These are phyloP conservation scores for Sula dactylatra DNA, from an alignment of 2,113 vertebrate species.

Conservation along the genomic window DNA sequence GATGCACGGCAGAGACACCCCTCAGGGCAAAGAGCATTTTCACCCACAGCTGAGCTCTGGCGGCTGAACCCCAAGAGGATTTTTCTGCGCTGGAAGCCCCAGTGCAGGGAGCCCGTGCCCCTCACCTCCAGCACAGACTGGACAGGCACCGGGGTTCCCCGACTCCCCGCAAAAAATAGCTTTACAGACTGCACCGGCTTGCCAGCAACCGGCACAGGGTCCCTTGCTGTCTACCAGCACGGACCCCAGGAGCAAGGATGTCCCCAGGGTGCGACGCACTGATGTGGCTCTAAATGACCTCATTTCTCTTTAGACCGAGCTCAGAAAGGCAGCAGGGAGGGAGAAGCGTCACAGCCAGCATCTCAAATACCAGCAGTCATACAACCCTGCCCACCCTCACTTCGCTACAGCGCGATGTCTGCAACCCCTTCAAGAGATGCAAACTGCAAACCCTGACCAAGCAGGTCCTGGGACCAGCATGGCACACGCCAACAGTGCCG, in stretches of 20 bases:
- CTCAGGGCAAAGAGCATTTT: background rate
- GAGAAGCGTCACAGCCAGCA: accelerated
- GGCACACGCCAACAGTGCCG: accelerated
- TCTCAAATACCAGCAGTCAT: accelerated
- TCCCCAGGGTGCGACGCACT: accelerated
- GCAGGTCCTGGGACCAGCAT: background rate
- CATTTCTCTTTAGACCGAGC: background rate
- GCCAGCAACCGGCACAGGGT: background rate
- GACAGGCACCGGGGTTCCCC: background rate
- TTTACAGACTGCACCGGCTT: background rate
- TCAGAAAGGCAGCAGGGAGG: background rate
- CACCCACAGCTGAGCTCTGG: background rate
- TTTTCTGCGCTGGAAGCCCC: background rate
- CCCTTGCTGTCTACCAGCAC: background rate
- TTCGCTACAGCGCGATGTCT: accelerated
- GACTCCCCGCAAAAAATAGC: accelerated
- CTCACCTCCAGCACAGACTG: background rate
- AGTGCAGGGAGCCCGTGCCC: accelerated
- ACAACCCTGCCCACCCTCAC: background rate
- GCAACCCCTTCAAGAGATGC: background rate
- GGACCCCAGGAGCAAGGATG: background rate
- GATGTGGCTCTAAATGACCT: background rate
- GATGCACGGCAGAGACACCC: background rate
- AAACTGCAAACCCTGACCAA: accelerated
- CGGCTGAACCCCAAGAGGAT: accelerated